Evolutionary conservation across 2,888 invertebrate genomes (phyloP).

Genomic region (Agriopis leucophaearia): DNA sequence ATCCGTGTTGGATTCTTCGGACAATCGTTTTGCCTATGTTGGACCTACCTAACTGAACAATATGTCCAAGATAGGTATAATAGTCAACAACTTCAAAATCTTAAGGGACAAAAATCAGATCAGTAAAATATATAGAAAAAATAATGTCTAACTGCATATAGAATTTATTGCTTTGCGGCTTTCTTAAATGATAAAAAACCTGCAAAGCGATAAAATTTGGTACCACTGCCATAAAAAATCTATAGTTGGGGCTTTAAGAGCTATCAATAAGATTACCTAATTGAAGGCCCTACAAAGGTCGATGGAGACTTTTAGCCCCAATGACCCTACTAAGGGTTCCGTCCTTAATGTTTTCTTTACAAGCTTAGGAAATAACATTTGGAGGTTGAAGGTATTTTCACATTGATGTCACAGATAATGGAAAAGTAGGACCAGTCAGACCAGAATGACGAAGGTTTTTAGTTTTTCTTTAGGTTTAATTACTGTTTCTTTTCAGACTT

Average conservation of each 20-base stretch:
- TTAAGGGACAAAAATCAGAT: too few relatives aligned
- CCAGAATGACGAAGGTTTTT: background rate
- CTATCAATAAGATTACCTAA: constrained; percentile 50
- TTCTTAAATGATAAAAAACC: too few relatives aligned
- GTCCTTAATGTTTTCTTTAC: constrained; percentile 38
- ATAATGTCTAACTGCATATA: too few relatives aligned
- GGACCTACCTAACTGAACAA: too few relatives aligned
- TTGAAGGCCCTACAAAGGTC: constrained; percentile 42
- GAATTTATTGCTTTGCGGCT: too few relatives aligned
- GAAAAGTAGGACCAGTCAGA: background rate
- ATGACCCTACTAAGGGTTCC: constrained; percentile 39
- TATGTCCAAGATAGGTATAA: too few relatives aligned
- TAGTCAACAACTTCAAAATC: too few relatives aligned
- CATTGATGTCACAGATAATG: constrained; percentile 5
- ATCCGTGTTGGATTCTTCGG: too few relatives aligned
- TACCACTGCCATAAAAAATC: constrained; percentile 26
- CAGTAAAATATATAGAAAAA: background rate
- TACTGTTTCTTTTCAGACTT: too few relatives aligned
- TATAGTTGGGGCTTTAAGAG: constrained; percentile 34
- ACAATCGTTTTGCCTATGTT: too few relatives aligned
- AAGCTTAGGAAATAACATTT: constrained; percentile 36
- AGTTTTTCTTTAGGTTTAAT: too few relatives aligned
- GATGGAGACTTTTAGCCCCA: constrained; percentile 36
- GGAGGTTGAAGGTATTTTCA: constrained; percentile 31
- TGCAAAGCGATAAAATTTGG: constrained; percentile 14